phyloP scores from a whole-genome alignment of 2,113 vertebrate species.

The Anguilla japonica region DNA sequence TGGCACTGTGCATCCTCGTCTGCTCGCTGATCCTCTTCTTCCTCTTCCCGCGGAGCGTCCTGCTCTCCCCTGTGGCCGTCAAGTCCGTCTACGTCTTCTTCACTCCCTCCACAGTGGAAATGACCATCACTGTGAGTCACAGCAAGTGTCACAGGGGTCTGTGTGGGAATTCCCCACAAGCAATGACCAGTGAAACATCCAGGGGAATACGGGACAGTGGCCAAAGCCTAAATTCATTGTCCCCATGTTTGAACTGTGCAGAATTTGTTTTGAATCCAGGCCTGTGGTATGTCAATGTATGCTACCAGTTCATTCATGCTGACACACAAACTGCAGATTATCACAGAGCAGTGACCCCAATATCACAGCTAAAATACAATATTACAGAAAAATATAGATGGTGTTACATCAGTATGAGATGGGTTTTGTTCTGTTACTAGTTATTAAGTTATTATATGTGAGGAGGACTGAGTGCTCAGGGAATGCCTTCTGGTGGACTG shows the following conservation, averaged over 20 bases:
- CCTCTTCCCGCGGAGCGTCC: constrained; percentile 86
- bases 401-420: background rate
- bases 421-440: background rate
- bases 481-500: background rate
- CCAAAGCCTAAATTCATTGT: background rate
- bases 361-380: background rate
- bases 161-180: too few species aligned
- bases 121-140: constrained; percentile 44
- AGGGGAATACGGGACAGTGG: too few species aligned
- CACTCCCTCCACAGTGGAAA: constrained; percentile 12
- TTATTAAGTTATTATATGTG: background rate
- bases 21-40: constrained; percentile 91
- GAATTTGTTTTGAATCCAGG: background rate
- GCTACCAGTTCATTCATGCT: background rate
- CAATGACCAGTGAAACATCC: too few species aligned
- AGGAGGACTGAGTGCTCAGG: background rate
- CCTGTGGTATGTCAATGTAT: background rate
- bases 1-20: constrained; percentile 77
- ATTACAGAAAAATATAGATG: background rate
- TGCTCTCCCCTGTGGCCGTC: constrained; percentile 76
- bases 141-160: background rate
- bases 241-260: background rate
- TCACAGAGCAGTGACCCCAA: background rate
- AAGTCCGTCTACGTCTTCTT: constrained; percentile 78
- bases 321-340: background rate